Evolutionary conservation across 2,888 invertebrate species (phyloP), one percentile per base, ranked within the genome.

Genomic region (Trachelus iudaicus): DNA sequence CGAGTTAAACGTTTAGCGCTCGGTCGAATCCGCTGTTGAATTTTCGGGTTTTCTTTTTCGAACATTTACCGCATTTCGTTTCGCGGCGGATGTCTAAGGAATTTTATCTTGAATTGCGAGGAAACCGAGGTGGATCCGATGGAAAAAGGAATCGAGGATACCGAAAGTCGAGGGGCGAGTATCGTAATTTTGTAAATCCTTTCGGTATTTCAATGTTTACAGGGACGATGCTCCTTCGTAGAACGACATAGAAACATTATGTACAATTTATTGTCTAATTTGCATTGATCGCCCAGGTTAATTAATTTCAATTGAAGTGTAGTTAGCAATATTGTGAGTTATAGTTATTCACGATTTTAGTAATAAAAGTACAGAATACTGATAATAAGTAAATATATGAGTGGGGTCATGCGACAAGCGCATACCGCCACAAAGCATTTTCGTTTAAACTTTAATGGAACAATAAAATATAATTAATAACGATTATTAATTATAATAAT

Each of bases 391-490:
- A 84, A 88, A 86, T 73, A 31, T 76, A 73, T 40, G 77, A 82
- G 81, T 79, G 84, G 78, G 81, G 83, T 82, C 77, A 82, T 82
- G 82, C 81, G 81, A 82, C 77, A 78, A 69, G 79, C 73, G 83
- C 80, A 80, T 81, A 79, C 81, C 83, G 82, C 82, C 79, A 83
- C 83, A 80, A 77, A 85, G 83, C 85, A 86, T 83, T 87, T 87
- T 88, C 85, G 85, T 87, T 88, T 85, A 84, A 85, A 83, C 79
- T 86, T 83, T 86, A 86, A 85, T 84, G 85, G 83, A 88, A 87
- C 87, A 88, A 88, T 88, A 87, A 87, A 81, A 85, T 87, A 85
- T 83, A 75, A 73, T 73, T 68, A 35, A n/a, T 69, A 40, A 40
- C 4, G 15, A 40, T 40, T 40, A 40, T 40, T 40, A 40, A 40